These are phyloP conservation scores for Megalopta genalis DNA, from an alignment of 1,140 invertebrate genomes.

Conservation along the genomic window DNA sequence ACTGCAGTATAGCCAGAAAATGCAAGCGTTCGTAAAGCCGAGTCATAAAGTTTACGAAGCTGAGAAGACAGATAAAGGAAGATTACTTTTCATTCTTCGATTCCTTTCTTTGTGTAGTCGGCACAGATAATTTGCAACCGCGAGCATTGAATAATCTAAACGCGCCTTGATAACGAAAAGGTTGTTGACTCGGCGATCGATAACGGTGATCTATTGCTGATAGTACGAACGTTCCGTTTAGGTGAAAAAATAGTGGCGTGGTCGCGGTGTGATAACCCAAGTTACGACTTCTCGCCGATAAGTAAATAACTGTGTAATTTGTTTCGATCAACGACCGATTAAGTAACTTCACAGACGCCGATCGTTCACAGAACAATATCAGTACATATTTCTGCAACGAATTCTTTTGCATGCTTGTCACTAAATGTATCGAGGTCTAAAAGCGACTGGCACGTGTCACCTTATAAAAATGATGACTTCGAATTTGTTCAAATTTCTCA, in stretches of 20 bases:
- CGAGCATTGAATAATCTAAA: constrained; percentile 8
- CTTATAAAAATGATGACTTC: no score
- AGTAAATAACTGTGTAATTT: not conserved
- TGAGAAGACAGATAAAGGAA: no score
- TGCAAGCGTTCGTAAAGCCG: no score
- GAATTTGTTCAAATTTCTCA: no score
- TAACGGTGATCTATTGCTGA: constrained; percentile 12
- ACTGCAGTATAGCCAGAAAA: no score
- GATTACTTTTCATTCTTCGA: no score
- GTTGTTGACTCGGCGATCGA: constrained; percentile 24
- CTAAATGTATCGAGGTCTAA: no score
- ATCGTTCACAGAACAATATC: not conserved
- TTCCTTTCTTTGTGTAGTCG: not conserved
- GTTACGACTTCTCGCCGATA: constrained; percentile 15
- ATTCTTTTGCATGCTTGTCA: not conserved
- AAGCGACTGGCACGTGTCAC: no score
- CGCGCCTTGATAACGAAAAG: constrained; percentile 18
- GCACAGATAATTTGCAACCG: not conserved
- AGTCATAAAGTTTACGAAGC: no score
- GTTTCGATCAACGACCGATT: constrained; percentile 18
- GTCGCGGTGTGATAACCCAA: constrained; percentile 24
- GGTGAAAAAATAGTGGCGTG: constrained; percentile 23
- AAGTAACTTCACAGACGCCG: not conserved
- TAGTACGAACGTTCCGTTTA: constrained; percentile 23
- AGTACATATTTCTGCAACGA: not conserved